phyloP scores from a whole-genome alignment of 2,888 invertebrate genomes.

The Dorcus parallelipipedus region DNA sequence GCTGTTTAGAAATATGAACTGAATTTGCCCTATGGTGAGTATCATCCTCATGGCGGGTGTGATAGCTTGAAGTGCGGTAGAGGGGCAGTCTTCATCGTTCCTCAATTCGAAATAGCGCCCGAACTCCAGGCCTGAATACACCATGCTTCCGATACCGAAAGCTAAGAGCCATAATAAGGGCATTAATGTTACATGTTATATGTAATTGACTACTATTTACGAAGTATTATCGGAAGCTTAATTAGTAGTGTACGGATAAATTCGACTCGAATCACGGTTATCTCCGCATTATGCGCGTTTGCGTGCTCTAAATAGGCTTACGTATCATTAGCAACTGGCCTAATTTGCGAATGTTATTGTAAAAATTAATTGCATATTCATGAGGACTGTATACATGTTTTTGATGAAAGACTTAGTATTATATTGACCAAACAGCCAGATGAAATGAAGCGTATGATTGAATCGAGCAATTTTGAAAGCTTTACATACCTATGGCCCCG shows the following conservation, averaged over 20 bases:
- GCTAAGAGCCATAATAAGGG: slow-evolving; percentile 56
- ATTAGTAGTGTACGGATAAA: too few species aligned
- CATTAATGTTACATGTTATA: slow-evolving; percentile 50
- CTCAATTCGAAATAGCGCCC: slow-evolving; percentile 92
- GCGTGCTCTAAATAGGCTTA: neutral
- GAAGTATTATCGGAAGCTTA: too few species aligned
- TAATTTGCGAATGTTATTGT: neutral
- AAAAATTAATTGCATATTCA: neutral
- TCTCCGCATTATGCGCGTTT: too few species aligned
- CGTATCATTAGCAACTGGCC: neutral
- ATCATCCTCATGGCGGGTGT: slow-evolving; percentile 79
- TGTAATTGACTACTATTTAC: slow-evolving; percentile 39
- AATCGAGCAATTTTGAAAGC: neutral
- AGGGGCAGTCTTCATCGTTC: slow-evolving; percentile 69
- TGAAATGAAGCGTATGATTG: neutral
- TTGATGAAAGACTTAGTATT: neutral
- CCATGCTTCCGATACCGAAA: slow-evolving; percentile 97
- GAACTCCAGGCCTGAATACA: slow-evolving; percentile 91
- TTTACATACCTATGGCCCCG: slow-evolving; percentile 69
- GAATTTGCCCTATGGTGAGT: slow-evolving; percentile 85
- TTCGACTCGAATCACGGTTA: too few species aligned
- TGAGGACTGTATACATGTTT: neutral
- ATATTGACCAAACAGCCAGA: too few species aligned
- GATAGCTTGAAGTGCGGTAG: slow-evolving; percentile 62
- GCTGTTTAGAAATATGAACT: slow-evolving; percentile 90